Evolutionary conservation across 2,113 vertebrate species (phyloP), one percentile per base, ranked within the genome.

Genomic region (Catagonus wagneri): DNA sequence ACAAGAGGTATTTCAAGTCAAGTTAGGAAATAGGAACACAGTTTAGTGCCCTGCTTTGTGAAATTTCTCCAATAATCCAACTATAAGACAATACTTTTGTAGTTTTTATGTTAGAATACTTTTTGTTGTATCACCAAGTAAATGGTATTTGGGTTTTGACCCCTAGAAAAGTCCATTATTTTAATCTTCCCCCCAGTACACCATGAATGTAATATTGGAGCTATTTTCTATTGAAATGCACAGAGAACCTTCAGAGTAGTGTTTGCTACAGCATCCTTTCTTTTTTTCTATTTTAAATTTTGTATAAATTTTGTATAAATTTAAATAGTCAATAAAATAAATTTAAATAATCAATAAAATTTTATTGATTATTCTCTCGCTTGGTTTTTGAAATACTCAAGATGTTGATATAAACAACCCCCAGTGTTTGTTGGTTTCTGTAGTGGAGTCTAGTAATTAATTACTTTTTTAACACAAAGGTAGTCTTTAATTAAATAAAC

Each of bases 21-120:
- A 36, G 25, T 72, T 68, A 92, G 71, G 83, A 95, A 95, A 92
- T 11, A 85, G 54, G 61, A 93, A 78, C 29, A 60, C 58, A 66
- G 1, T 83, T 91, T 83, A 83, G 17, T 72, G n/a, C n/a, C n/a
- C 7, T 72, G 63, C 32, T 34, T 95, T 83, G 19, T 66, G 50
- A 63, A 72, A 66, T n/a, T 87, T 87, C 60, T 92, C 10, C 11
- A 54, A 3, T 89, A 79, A 92, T 71, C 29, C 25, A 93, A 36
- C 39, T 88, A 0, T 90, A 56, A 89, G 32, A 54, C 39, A 93
- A 10, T 89, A 92, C 32, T 92, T 79, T 56, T 58, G 32, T 79
- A 56, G 29, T 79, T 79, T 79, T 34, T 52, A 34, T 58, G 20
- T n/a, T 79, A 58, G 36, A 79, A 60, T 83, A 80, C 27, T n/a